phyloP scores from a whole-genome alignment of 2,797 vertebrate genomes.

The Myotis daubentonii region DNA sequence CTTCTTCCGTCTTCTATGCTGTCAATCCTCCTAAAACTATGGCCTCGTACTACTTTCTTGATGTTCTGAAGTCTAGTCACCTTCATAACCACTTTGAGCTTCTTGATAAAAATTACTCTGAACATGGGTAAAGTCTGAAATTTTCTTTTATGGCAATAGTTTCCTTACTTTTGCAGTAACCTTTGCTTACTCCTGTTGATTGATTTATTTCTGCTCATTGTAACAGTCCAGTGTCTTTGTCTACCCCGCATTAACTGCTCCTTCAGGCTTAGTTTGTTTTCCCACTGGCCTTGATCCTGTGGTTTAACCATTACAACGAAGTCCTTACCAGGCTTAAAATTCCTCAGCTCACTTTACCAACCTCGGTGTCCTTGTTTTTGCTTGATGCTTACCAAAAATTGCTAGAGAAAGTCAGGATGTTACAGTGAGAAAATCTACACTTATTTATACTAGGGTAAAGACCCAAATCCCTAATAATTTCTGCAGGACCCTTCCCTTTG shows the following conservation, averaged over 20 bases:
- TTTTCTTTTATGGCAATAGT: not conserved
- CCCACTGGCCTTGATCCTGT: not conserved
- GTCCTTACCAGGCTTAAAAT: not conserved
- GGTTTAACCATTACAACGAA: not conserved
- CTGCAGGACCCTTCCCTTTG: not conserved
- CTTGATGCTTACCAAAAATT: slow-evolving; percentile 16
- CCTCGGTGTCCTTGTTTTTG: not conserved
- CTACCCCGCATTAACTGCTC: not conserved
- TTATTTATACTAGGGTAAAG: not conserved
- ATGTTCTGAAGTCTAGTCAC: not conserved
- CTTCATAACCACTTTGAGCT: not conserved
- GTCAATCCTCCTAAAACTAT: not conserved
- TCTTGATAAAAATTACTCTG: not conserved
- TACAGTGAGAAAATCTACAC: not conserved
- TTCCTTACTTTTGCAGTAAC: not conserved
- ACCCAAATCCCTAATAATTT: not conserved
- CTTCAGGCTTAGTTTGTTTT: slow-evolving; percentile 16
- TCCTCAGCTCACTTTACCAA: not conserved
- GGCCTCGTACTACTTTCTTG: not conserved
- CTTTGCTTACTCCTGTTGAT: not conserved
- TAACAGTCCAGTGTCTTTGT: not conserved
- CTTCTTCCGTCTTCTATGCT: not conserved
- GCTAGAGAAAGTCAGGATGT: not conserved
- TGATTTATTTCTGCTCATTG: not conserved
- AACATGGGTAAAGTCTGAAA: not conserved